phyloP scores from a whole-genome alignment of 2,888 invertebrate species.

The Lymantria monacha region DNA sequence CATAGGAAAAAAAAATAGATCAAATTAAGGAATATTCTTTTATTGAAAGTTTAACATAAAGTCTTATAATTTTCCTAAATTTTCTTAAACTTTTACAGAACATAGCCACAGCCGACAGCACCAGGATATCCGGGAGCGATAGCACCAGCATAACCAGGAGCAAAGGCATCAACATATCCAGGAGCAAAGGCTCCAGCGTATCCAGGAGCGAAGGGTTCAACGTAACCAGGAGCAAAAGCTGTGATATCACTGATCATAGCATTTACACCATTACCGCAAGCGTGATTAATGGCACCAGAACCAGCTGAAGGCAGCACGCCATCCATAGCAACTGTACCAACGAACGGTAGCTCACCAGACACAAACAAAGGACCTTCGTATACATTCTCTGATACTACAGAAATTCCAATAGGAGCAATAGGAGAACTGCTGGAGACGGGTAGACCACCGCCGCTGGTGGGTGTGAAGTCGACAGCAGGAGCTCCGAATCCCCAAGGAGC shows the following conservation, averaged over 20 bases:
- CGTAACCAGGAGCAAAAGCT: background rate
- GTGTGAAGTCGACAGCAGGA: conserved; percentile 26
- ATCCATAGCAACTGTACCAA: conserved; percentile 39
- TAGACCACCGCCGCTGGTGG: conserved; percentile 47
- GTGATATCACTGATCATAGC: conserved; percentile 11
- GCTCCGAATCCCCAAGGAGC: background rate
- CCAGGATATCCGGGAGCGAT: background rate
- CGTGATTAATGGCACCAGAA: conserved; percentile 35
- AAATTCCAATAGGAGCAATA: conserved; percentile 44
- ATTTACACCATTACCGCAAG: conserved; percentile 33
- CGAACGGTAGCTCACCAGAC: conserved; percentile 51
- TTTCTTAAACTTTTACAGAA: background rate
- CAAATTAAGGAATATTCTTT: too few species aligned
- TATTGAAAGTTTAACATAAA: too few species aligned
- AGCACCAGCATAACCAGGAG: background rate
- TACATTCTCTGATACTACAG: conserved; percentile 47
- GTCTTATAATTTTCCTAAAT: too few species aligned
- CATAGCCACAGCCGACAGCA: background rate
- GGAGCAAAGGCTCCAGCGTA: background rate
- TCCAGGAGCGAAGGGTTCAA: background rate
- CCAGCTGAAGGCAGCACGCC: conserved; percentile 42
- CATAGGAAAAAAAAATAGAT: too few species aligned
- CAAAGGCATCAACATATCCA: background rate
- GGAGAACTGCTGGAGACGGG: conserved; percentile 44
- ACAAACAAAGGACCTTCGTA: conserved; percentile 47